These are phyloP conservation scores for Argyresthia albistria DNA, from an alignment of 2,888 invertebrate genomes.

Conservation along the genomic window DNA sequence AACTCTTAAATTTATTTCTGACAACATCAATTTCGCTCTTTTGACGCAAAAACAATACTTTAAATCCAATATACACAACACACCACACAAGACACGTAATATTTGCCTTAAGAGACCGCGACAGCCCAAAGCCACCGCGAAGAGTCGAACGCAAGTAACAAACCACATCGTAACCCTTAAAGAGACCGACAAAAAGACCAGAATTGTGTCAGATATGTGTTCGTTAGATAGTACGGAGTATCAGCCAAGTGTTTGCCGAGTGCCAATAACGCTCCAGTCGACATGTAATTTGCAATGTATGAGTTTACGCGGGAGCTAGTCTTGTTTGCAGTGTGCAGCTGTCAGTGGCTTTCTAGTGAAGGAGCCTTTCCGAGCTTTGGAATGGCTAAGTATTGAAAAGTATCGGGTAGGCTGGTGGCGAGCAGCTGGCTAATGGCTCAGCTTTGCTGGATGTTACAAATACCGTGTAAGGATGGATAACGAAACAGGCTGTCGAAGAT, in stretches of 20 bases:
- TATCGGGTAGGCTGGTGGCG: not conserved
- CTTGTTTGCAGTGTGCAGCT: not conserved
- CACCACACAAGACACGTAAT: not conserved
- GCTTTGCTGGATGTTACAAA: no score
- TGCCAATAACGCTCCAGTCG: not conserved
- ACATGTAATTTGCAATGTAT: constrained; percentile 5
- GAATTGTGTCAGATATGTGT: not conserved
- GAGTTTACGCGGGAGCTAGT: not conserved
- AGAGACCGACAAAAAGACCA: no score
- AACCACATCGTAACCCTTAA: no score
- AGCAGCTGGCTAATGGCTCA: no score
- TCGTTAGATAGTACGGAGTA: not conserved
- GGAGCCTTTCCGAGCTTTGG: not conserved
- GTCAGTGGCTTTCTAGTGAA: not conserved
- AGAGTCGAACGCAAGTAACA: no score
- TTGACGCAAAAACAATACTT: no score
- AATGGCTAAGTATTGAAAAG: constrained; percentile 1
- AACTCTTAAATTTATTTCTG: no score
- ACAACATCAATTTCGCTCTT: no score
- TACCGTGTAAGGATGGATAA: no score
- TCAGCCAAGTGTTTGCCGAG: not conserved
- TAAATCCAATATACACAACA: not conserved
- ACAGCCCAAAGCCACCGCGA: no score
- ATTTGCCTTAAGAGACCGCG: no score
- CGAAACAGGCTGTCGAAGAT: no score